Conservation (phyloP, 2,797 vertebrate genomes). For the Triplophysa bombifrons region DNA sequence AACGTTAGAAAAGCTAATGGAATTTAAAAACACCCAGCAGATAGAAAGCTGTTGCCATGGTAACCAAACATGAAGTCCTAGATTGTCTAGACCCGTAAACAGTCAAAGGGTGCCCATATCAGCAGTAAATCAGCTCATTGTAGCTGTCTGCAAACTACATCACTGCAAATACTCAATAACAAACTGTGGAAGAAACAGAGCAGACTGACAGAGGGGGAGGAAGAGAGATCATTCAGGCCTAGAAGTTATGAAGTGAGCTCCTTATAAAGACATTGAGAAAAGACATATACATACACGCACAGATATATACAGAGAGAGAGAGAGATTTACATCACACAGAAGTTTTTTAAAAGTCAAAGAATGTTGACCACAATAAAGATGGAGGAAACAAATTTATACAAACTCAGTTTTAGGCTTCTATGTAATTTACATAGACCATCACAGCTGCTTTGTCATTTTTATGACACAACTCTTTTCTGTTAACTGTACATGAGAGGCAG, state of each 20-base stretch:
- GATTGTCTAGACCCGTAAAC: not conserved
- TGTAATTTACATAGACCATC: no score
- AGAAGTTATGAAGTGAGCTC: conserved; percentile 43
- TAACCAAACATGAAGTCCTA: conserved; percentile 12
- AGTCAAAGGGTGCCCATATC: not conserved
- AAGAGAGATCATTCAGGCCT: conserved; percentile 51
- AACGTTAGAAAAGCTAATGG: conserved; percentile 10
- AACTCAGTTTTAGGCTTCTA: no score
- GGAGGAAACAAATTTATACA: no score
- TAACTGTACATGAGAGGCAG: no score
- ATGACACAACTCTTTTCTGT: no score
- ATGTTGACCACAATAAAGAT: no score
- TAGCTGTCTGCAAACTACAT: conserved; percentile 29
- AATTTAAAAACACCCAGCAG: conserved; percentile 3
- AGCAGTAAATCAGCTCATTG: conserved; percentile 11
- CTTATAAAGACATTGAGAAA: conserved; percentile 46
- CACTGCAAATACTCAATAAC: conserved; percentile 21
- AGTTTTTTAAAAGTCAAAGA: no score
- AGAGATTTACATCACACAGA: not conserved
- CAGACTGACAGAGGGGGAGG: conserved; percentile 21
- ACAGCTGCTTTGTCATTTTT: no score
- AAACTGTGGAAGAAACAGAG: not conserved
- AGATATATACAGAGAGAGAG: not conserved
- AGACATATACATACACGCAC: not conserved
- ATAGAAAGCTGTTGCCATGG: conserved; percentile 17